Evolutionary conservation across 2,797 vertebrate species (phyloP).

Genomic region (Aplochiton taeniatus): DNA sequence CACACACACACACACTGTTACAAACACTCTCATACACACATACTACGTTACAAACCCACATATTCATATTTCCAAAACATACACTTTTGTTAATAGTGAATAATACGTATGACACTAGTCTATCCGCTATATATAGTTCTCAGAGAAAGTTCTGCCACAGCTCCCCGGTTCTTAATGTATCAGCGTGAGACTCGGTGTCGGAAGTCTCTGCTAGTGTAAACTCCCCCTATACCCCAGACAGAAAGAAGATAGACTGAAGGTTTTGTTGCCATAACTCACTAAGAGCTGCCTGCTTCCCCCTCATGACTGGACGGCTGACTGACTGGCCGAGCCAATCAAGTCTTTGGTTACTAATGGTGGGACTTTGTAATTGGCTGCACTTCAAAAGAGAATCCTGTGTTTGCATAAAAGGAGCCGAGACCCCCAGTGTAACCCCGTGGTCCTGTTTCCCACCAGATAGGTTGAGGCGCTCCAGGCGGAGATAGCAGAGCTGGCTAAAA

Average conservation of each 20-base stretch:
- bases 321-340: background rate
- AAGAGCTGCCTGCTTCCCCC: too few relatives aligned
- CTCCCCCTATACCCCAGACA: too few relatives aligned
- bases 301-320: background rate
- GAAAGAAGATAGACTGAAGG: background rate
- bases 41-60: background rate
- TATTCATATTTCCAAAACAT: too few relatives aligned
- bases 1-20: background rate
- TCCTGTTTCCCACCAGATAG: conserved; percentile 74
- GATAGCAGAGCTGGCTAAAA: conserved; percentile 80
- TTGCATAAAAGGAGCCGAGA: too few relatives aligned
- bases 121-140: too few relatives aligned
- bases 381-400: background rate
- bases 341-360: background rate
- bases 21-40: background rate
- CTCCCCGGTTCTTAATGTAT: too few relatives aligned
- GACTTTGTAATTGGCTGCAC: background rate
- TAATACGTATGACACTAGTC: too few relatives aligned
- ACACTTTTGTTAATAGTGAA: too few relatives aligned
- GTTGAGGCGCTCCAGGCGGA: conserved; percentile 89
- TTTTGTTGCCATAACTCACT: conserved; percentile 1
- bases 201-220: too few relatives aligned
- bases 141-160: too few relatives aligned
- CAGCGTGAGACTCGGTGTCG: too few relatives aligned
- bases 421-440: conserved; percentile 31